Evolutionary conservation across 1,140 invertebrate genomes (phyloP).

Genomic region (Magallana angulata): DNA sequence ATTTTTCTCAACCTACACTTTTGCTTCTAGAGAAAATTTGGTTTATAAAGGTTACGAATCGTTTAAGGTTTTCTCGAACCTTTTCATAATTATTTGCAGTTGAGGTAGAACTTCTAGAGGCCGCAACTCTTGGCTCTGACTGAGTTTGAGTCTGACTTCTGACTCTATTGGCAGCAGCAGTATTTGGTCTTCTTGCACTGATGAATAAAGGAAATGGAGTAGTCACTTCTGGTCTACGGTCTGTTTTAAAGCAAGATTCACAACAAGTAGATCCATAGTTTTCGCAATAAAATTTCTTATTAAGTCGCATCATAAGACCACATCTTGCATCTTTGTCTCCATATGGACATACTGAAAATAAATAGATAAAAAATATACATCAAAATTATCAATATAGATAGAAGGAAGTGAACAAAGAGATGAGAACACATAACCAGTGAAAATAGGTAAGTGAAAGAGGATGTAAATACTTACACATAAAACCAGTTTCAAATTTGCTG

Average conservation of each 20-base stretch:
- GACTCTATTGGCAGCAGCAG: not conserved
- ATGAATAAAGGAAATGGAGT: conserved; percentile 2
- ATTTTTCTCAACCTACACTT: conserved; percentile 6
- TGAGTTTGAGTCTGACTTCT: conserved; percentile 14
- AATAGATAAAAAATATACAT: not conserved
- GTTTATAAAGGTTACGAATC: conserved; percentile 8
- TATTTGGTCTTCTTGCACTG: not conserved
- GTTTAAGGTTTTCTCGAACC: conserved; percentile 1
- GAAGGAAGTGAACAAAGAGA: not conserved
- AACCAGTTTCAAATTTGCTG: conserved; percentile 48
- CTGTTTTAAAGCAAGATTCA: conserved; percentile 2
- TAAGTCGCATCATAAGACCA: not conserved
- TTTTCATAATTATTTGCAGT: not conserved
- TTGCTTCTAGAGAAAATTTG: conserved; percentile 30
- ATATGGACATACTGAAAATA: conserved; percentile 24
- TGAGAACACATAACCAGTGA: not conserved
- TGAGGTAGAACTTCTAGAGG: conserved; percentile 4
- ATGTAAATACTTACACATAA: conserved; percentile 38
- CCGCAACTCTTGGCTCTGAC: not conserved
- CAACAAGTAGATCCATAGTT: conserved; percentile 39
- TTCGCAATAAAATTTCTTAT: conserved; percentile 3
- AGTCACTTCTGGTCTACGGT: not conserved
- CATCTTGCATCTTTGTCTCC: conserved; percentile 39
- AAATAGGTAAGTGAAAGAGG: not conserved
- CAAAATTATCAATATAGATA: not conserved